Base-by-base conservation (phyloP, 2,797 vertebrate genomes). In the Falco berigora region DNA sequence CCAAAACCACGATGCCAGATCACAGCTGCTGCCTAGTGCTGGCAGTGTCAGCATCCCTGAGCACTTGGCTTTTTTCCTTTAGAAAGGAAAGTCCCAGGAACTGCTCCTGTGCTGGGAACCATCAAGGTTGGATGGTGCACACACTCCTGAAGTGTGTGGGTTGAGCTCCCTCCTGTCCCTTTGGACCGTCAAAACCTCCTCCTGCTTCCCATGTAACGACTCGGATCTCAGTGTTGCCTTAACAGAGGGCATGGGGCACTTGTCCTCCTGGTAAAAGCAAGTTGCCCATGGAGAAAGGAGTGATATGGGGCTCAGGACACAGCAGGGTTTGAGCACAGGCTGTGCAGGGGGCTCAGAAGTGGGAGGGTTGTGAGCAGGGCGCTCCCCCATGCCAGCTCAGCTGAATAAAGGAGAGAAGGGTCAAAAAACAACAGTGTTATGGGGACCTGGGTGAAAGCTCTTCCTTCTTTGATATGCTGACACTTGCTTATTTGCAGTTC, bases 341-440 rank as follows among this genome's bases (percentile, higher is more conserved):
- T 68, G 22, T 32, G 15, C 34, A 46, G 25, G n/a, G 55, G 32
- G 5, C 30, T 89, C 42, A 42, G 56, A 28, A 62, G 2, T 4
- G 7, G 46, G 49, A 4, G 5, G 36, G 10, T 9, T 81, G 58
- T 25, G 22, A 38, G 19, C 12, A 34, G 6, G 5, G 7, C 23
- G 6, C 7, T 52, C 8, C 40, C 8, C 19, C 2, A 0, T n/a
- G 24, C 36, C 2, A 0, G 15, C 44, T 84, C 28, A 56, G 40
- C 4, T 8, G 8, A 47, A 56, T 15, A 71, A 49, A 59, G 67
- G 79, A 68, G 44, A 58, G 30, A 58, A 32, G 21, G 17, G 30
- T 42, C n/a, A 67, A 34, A 72, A 92, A 86, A 16, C 14, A 59
- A 11, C 4, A 27, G 25, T 10, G 32, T 12, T 73, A 9, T 73